A percentile compares a stretch with the other conserved stretches of the same genome.
phyloP scores from a whole-genome alignment of 2,113 vertebrate genomes.

The Isurus oxyrinchus region DNA sequence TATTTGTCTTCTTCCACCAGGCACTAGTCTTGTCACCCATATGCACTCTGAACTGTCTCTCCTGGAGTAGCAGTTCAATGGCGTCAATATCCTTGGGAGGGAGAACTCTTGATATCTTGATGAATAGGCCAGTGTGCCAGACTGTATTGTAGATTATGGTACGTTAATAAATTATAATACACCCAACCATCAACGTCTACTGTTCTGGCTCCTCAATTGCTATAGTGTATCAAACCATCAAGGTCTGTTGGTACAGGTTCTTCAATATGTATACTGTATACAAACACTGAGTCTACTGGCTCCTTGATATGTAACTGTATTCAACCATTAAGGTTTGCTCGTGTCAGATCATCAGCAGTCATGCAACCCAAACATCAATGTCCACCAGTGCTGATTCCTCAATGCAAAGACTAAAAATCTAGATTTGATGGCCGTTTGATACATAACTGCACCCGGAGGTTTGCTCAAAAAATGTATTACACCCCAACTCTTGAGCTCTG shows the following conservation, averaged over 20 bases:
- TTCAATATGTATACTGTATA: background rate
- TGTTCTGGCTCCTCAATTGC: background rate
- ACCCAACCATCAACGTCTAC: background rate
- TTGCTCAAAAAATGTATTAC: background rate
- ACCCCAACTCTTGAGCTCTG: background rate
- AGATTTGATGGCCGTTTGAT: background rate
- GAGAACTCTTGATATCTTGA: too few relatives aligned
- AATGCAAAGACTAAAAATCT: background rate
- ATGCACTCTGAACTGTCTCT: too few relatives aligned
- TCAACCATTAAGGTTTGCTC: background rate
- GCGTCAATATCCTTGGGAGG: too few relatives aligned
- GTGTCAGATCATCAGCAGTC: background rate
- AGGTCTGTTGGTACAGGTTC: background rate
- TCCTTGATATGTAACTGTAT: background rate
- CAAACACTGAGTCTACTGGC: background rate
- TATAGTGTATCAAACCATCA: background rate
- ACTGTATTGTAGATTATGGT: background rate
- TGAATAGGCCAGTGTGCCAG: too few relatives aligned
- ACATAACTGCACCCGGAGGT: background rate
- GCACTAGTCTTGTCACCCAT: too few relatives aligned
- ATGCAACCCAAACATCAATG: background rate
- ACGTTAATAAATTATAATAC: background rate
- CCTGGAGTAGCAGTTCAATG: too few relatives aligned
- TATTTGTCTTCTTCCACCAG: too few relatives aligned
- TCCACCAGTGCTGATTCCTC: background rate